Evolutionary conservation across 2,888 invertebrate species (phyloP), one percentile per base, ranked within the genome.

Genomic region (Kryphioiulus occultus): DNA sequence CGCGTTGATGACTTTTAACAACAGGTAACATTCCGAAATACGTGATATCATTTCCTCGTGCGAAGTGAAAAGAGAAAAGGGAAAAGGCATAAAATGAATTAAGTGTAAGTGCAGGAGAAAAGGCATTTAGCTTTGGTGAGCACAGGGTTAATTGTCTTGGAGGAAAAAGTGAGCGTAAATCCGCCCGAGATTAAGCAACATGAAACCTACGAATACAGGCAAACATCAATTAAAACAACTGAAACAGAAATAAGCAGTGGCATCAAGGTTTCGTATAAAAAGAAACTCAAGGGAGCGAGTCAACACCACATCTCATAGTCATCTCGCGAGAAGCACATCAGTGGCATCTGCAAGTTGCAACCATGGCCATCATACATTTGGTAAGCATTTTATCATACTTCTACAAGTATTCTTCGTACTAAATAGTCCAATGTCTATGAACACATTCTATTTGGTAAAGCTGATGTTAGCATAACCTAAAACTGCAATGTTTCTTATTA

Each of bases 181-280:
- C 59, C 59, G 59, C 59, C 59, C 59, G 59, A 59, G 59, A 59
- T 59, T 59, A 59, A 59, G 59, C 59, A 59, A 59, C 59, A 59
- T 59, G 59, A 59, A 59, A 59, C 59, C 3, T 59, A 59, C 59
- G 17, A 17, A 53, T 53, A 4, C 9, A 15, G 15, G 53, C 59
- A 59, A n/a, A 59, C 59, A 59, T 59, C 59, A 59, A 59, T 59
- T 59, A 59, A 59, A n/a, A n/a, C 59, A 59, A 59, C 59, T 59
- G 59, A 17, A 59, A 59, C 7, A 59, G 59, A 22, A 59, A 59
- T 19, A 59, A 59, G n/a, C 3, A 59, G 5, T 59, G 19, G 22
- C 19, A 59, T n/a, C 59, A 59, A 59, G 59, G 59, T 59, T 59
- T 59, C 59, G 59, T 59, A 59, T 59, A 59, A 59, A 59, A 59